Evolutionary conservation across 2,888 invertebrate species (phyloP).

Genomic region (Chalcis sispes): DNA sequence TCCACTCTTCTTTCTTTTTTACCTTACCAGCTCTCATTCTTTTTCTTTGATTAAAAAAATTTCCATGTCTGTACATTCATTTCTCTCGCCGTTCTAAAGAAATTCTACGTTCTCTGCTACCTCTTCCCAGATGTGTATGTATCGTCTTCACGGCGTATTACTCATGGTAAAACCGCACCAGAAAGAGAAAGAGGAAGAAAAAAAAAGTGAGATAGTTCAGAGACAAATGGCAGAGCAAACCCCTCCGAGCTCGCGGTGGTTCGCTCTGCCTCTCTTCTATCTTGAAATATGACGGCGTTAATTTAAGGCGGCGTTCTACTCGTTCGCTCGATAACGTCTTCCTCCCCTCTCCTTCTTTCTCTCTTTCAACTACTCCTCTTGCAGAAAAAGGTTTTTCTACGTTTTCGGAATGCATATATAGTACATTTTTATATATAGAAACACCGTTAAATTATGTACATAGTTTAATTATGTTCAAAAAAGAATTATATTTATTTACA

Average conservation of each 20-base stretch:
- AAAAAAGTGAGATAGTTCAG: conserved; percentile 55
- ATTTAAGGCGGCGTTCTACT: conserved; percentile 69
- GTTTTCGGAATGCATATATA: too few species aligned
- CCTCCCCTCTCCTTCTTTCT: not conserved
- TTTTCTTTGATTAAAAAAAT: conserved; percentile 51
- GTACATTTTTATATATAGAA: too few species aligned
- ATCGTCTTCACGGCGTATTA: conserved; percentile 65
- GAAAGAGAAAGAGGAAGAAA: conserved; percentile 55
- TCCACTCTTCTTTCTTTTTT: not conserved
- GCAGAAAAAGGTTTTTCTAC: too few species aligned
- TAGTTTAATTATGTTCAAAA: too few species aligned
- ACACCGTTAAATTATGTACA: too few species aligned
- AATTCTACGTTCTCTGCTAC: not conserved
- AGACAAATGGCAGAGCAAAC: conserved; percentile 70
- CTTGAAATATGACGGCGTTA: conserved; percentile 75
- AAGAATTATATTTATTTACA: too few species aligned
- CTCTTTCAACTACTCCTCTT: not conserved
- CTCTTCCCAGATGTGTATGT: conserved; percentile 58
- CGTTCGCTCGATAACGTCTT: conserved; percentile 57
- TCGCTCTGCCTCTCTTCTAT: conserved; percentile 62
- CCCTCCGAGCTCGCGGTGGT: conserved; percentile 60
- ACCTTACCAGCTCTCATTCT: not conserved
- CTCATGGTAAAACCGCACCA: conserved; percentile 63
- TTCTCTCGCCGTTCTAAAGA: not conserved
- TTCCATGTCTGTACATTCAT: not conserved